Evolutionary conservation across 2,888 invertebrate species (phyloP).

Genomic region (Geophilus truncorum): DNA sequence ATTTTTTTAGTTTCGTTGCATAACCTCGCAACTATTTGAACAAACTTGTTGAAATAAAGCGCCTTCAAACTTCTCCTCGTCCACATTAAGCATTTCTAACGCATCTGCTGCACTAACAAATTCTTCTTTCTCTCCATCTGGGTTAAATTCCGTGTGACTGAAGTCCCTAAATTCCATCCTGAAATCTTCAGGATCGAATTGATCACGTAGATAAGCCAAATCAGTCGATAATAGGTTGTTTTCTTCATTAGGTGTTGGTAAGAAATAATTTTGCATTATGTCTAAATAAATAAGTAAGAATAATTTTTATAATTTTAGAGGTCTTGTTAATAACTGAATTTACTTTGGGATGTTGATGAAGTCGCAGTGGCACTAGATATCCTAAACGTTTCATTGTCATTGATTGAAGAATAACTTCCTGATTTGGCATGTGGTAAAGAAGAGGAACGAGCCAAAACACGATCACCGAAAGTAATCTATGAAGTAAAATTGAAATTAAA

Average conservation of each 20-base stretch:
- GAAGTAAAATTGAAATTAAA: background rate
- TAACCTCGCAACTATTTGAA: too few species aligned
- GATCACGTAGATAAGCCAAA: background rate
- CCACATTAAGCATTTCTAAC: background rate
- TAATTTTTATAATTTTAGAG: too few species aligned
- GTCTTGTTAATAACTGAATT: background rate
- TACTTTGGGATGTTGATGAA: background rate
- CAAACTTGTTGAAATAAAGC: background rate
- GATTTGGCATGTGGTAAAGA: background rate
- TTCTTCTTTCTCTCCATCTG: background rate
- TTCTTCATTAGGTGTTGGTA: background rate
- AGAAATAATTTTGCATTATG: too few species aligned
- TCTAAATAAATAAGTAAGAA: too few species aligned
- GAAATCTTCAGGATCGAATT: background rate
- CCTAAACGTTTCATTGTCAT: background rate
- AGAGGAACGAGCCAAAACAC: slow-evolving; percentile 6
- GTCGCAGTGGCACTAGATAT: background rate
- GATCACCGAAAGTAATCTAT: too few species aligned
- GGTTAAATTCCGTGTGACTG: too few species aligned
- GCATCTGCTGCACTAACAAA: background rate
- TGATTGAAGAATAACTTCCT: background rate
- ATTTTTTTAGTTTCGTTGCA: too few species aligned
- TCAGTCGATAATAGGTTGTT: background rate
- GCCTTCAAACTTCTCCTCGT: background rate
- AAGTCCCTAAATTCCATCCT: too few species aligned